Conservation (phyloP, 37 sponge, comb jelly and placozoan genomes). For the Tethya wilhelma region DNA sequence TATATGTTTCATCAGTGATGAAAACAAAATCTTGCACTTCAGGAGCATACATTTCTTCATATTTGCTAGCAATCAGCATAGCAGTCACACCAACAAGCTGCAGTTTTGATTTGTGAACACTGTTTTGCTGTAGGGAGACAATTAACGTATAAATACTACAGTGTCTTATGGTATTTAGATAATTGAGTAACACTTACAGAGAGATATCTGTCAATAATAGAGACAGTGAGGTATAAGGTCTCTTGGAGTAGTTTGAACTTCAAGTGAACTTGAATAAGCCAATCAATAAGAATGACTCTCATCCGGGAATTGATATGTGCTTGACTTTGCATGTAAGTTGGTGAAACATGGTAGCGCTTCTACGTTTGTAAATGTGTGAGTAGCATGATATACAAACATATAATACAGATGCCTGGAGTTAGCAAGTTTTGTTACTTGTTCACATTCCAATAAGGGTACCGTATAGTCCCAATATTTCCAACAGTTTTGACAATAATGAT, state of each 20-base stretch:
- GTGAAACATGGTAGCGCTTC: conserved; percentile 72
- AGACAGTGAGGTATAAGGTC: conserved; percentile 90
- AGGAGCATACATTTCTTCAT: conserved; percentile 99
- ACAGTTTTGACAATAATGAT: too few species aligned
- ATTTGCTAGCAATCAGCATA: conserved; percentile 97
- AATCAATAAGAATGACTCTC: conserved; percentile 93
- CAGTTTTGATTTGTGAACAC: conserved; percentile 71
- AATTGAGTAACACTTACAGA: conserved; percentile 44
- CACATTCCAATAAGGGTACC: too few species aligned
- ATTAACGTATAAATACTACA: not conserved
- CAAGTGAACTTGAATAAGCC: conserved; percentile 95
- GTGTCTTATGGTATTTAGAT: not conserved
- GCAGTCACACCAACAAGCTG: conserved; percentile 98
- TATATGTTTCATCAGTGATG: conserved; percentile 97
- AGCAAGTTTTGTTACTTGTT: too few species aligned
- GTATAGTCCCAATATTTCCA: too few species aligned
- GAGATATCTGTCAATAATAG: conserved; percentile 94
- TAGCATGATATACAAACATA: not conserved
- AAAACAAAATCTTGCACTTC: conserved; percentile 95
- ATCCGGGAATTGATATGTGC: conserved; percentile 84
- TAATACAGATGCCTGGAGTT: too few species aligned
- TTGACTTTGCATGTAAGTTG: conserved; percentile 76
- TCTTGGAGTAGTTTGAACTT: conserved; percentile 90
- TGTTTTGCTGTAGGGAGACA: conserved; percentile 42
- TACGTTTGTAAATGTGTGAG: not conserved